Percentiles rank a stretch among this genome's conserved stretches.
Conservation (phyloP, 1,140 invertebrate genomes). For the Protaetia brevitarsis region DNA sequence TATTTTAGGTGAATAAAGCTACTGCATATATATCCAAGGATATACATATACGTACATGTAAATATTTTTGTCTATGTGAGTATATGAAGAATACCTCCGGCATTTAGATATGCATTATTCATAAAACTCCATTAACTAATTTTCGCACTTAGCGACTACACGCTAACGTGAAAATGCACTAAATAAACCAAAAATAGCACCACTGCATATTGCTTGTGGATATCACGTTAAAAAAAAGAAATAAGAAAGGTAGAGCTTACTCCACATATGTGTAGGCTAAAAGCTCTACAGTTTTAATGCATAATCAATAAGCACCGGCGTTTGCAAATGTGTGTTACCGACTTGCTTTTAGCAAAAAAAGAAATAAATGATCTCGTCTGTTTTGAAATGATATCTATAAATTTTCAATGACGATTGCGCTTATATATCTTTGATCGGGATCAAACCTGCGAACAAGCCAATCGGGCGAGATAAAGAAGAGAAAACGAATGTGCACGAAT, state of each 20-base stretch:
- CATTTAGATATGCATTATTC: not conserved
- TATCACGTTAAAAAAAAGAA: no score
- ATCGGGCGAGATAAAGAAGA: not conserved
- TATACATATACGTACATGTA: no score
- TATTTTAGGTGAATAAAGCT: no score
- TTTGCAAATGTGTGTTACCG: not conserved
- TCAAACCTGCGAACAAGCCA: not conserved
- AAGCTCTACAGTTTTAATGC: not conserved
- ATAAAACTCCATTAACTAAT: constrained; percentile 17
- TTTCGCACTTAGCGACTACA: not conserved
- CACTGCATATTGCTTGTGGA: no score
- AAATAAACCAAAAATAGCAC: no score
- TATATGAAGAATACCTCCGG: not conserved
- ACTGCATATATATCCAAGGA: no score
- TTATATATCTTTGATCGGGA: no score
- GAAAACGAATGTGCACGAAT: not conserved
- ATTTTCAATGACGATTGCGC: constrained; percentile 2
- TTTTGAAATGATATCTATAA: no score
- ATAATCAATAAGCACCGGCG: not conserved
- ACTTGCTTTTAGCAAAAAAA: not conserved
- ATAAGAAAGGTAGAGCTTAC: no score
- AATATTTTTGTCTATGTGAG: not conserved
- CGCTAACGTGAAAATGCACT: not conserved
- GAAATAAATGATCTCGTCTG: no score
- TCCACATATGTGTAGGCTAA: not conserved